A percentile compares a stretch with the other conserved stretches of the same genome.
Evolutionary conservation across 2,113 vertebrate genomes (phyloP).

Genomic region (Thalassoma bifasciatum): DNA sequence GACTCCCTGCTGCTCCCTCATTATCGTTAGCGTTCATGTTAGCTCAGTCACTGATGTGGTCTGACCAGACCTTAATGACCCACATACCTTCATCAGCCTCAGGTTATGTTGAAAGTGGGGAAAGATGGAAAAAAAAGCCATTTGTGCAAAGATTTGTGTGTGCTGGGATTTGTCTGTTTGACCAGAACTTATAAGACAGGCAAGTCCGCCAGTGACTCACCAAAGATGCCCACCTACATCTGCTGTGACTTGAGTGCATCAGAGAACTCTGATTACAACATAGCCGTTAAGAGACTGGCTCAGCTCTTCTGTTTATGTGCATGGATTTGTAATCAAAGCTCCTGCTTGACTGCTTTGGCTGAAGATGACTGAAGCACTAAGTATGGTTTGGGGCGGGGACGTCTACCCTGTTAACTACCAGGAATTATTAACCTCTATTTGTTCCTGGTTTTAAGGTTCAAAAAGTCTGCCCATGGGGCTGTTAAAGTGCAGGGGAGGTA

Average conservation of each 20-base stretch:
- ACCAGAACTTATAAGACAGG: conserved; percentile 40
- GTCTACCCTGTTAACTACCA: conserved; percentile 63
- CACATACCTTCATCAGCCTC: conserved; percentile 67
- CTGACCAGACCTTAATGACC: conserved; percentile 63
- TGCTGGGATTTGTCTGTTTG: conserved; percentile 37
- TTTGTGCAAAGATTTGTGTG: conserved; percentile 17
- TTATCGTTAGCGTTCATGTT: conserved; percentile 69
- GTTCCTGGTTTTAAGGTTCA: conserved; percentile 67
- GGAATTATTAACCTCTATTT: conserved; percentile 67
- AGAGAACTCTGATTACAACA: conserved; percentile 50
- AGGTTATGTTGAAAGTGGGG: conserved; percentile 39
- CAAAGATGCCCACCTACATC: conserved; percentile 17
- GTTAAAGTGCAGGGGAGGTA: conserved; percentile 47
- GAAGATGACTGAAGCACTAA: conserved; percentile 52
- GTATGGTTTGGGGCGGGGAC: conserved; percentile 44
- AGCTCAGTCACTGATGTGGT: conserved; percentile 75
- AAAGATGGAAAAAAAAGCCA: conserved; percentile 39
- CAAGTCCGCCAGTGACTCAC: conserved; percentile 52
- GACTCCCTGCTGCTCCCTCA: conserved; percentile 70
- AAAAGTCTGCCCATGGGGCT: conserved; percentile 54
- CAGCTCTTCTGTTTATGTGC: conserved; percentile 22
- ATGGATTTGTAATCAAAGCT: conserved; percentile 50
- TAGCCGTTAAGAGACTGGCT: conserved; percentile 34
- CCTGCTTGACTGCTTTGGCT: conserved; percentile 30
- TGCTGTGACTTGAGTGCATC: conserved; percentile 16